Base-by-base conservation (phyloP, 1,140 invertebrate genomes). In the Meloidogyne chitwoodi region DNA sequence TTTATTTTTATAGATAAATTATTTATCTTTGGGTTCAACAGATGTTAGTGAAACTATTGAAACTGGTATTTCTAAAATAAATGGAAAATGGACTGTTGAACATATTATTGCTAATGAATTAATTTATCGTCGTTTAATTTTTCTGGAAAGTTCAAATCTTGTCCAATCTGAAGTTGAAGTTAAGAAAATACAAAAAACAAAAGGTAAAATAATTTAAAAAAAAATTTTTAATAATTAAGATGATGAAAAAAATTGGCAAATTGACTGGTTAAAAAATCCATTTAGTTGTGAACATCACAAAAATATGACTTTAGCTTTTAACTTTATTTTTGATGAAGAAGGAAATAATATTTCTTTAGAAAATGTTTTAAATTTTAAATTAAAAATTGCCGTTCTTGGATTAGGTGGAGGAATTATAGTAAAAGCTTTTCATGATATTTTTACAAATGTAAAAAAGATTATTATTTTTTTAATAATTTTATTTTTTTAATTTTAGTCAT, bases 41-140 rank as follows among this genome's bases (percentile, higher is more conserved):
- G 83, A 84, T 64, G 77, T 77, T 2, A 82, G 66, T 22, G 66
- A 77, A 65, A 65, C 64, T 5, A 61, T 84, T 65, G 77, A 80
- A 16, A 66, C 48, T n/a, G 83, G 83, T 14, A 56, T 26, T 29
- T 84, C 83, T 12, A 65, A 71, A 41, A 76, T 84, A 41, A 84
- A 83, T 62, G 83, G 83, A 2, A 34, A 72, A n/a, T 84, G 84
- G 84, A 77, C 75, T 26, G 83, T 84, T 44, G 83, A 84, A 68
- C 83, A 84, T 26, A 79, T 84, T 6, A 26, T 75, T 19, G 69
- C 75, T n/a, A 77, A 72, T 19, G 72, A 75, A 31, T 24, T 24
- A 12, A 19, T 63, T 2, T 74, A 31, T 26, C 78, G 83, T 16
- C 78, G 83, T 56, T 78, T 84, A 26, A 79, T 84, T 22, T 84